Conservation (phyloP, 2,113 vertebrate species). For the Canis aureus region DNA sequence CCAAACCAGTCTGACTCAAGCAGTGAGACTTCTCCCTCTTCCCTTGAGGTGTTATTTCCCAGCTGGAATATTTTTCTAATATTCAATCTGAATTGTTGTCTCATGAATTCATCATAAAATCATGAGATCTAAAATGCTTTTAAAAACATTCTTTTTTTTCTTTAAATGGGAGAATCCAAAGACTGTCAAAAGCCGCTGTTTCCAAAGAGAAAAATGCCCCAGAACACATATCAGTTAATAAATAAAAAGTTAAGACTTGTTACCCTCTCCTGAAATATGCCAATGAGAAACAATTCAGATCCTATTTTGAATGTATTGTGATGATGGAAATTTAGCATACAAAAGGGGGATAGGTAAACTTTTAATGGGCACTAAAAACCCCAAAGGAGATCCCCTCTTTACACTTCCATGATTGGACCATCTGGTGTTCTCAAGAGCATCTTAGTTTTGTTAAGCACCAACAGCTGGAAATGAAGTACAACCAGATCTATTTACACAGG, state of each 20-base stretch:
- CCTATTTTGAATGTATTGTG: neutral
- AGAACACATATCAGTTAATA: neutral
- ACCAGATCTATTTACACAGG: slow-evolving; percentile 58
- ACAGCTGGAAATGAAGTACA: slow-evolving; percentile 76
- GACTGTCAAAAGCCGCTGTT: neutral
- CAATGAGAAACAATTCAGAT: slow-evolving; percentile 28
- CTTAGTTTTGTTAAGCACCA: slow-evolving; percentile 68
- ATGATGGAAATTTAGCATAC: slow-evolving; percentile 25
- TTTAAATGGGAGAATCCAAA: slow-evolving; percentile 12
- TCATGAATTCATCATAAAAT: slow-evolving; percentile 70
- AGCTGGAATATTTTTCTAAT: slow-evolving; percentile 63
- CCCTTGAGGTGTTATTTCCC: slow-evolving; percentile 62
- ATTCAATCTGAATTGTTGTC: slow-evolving; percentile 45
- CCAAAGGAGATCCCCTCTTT: slow-evolving; percentile 72
- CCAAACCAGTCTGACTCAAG: slow-evolving; percentile 23
- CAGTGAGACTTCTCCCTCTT: slow-evolving; percentile 39
- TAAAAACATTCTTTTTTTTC: neutral
- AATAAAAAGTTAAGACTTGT: neutral
- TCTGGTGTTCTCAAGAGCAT: slow-evolving; percentile 74
- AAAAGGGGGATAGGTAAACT: slow-evolving; percentile 44
- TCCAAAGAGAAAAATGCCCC: neutral
- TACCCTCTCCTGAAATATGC: neutral
- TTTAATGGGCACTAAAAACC: slow-evolving; percentile 57
- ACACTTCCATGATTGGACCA: slow-evolving; percentile 75
- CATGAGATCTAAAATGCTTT: slow-evolving; percentile 47